Conservation (phyloP, 2,113 vertebrate genomes). For the Alligator mississippiensis region DNA sequence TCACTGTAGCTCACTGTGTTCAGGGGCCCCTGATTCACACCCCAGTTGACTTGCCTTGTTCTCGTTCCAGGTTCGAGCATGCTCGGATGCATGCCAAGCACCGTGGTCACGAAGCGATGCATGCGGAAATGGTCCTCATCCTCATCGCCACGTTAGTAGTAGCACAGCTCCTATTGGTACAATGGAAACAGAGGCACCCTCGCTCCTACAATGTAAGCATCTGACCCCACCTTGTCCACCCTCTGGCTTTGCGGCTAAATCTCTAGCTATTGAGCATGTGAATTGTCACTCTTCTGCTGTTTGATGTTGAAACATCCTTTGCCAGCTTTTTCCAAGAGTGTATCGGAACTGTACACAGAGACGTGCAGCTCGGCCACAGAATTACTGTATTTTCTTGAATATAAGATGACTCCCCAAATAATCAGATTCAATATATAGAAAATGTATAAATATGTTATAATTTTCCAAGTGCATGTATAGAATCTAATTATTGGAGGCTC, state of each 20-base stretch:
- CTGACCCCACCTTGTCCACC: neutral
- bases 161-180: slow-evolving; percentile 94
- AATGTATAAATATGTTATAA: neutral
- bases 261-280: rapidly evolving
- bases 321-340: neutral
- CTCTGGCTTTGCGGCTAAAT: rapidly evolving
- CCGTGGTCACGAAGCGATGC: slow-evolving; percentile 98
- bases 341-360: rapidly evolving
- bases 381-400: neutral
- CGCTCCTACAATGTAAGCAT: slow-evolving; percentile 96
- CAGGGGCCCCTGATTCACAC: neutral
- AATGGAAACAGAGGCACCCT: slow-evolving; percentile 97
- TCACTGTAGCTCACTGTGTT: neutral
- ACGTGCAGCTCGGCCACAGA: neutral
- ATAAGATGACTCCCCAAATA: too few relatives aligned
- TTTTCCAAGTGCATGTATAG: too few relatives aligned
- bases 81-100: slow-evolving; percentile 98
- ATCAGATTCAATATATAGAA: neutral
- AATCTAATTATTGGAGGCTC: too few relatives aligned
- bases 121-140: slow-evolving; percentile 99
- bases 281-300: neutral
- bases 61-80: slow-evolving; percentile 90
- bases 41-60: neutral
- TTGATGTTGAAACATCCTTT: rapidly evolving
- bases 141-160: slow-evolving; percentile 96